These are phyloP conservation scores for Drosophila oshimai DNA, from an alignment of 1,140 invertebrate species.

Conservation along the genomic window DNA sequence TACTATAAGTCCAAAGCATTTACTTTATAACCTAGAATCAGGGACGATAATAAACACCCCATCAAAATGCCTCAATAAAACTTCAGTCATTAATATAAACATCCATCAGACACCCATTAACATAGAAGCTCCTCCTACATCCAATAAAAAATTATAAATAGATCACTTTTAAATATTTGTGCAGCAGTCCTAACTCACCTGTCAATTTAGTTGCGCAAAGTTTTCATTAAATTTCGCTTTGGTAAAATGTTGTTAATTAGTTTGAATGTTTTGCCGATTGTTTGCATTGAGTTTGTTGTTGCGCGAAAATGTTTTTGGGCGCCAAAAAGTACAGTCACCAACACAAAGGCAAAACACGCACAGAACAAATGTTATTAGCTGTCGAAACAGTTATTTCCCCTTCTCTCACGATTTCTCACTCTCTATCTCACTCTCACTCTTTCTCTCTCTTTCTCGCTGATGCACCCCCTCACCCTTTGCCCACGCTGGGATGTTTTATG, in stretches of 20 bases:
- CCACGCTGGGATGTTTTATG: constrained; percentile 47
- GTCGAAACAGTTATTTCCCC: constrained; percentile 31
- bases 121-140: background rate
- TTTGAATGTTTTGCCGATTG: constrained; percentile 36
- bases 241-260: constrained; percentile 56
- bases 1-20: too few species aligned
- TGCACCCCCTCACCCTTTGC: background rate
- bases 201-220: constrained; percentile 10
- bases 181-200: constrained; percentile 26
- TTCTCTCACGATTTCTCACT: background rate
- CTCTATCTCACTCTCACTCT: background rate
- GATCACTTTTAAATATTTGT: background rate
- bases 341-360: constrained; percentile 1
- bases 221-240: constrained; percentile 39
- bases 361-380: constrained; percentile 39
- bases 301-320: constrained; percentile 46
- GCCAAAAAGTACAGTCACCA: constrained; percentile 73
- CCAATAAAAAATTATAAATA: constrained; percentile 11
- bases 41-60: too few species aligned
- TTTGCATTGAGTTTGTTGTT: constrained; percentile 19
- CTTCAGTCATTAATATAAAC: background rate
- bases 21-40: too few species aligned
- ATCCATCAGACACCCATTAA: background rate
- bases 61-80: background rate
- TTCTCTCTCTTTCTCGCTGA: background rate